Evolutionary conservation across 2,113 vertebrate species (phyloP).

Genomic region (Eptatretus burgeri): DNA sequence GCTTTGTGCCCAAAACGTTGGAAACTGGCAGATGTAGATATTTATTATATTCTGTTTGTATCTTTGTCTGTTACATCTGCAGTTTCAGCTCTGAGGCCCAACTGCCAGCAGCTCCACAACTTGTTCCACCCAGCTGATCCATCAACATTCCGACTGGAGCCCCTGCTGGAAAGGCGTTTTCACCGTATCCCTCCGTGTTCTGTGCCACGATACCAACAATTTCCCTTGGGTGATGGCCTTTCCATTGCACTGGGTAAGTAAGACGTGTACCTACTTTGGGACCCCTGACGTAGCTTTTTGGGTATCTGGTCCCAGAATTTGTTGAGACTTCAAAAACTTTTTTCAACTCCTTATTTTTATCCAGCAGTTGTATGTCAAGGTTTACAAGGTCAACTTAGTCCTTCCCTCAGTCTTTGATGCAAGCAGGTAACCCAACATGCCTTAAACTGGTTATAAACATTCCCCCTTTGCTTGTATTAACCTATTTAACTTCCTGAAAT

Average conservation of each 20-base stretch:
- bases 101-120: constrained; percentile 92
- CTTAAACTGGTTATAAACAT: no score
- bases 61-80: constrained; percentile 14
- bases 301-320: no score
- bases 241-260: constrained; percentile 42
- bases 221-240: constrained; percentile 64
- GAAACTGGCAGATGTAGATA: neutral
- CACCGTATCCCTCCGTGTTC: constrained; percentile 53
- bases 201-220: constrained; percentile 77
- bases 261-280: no score
- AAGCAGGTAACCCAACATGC: no score
- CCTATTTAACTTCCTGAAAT: no score
- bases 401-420: no score
- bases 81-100: constrained; percentile 45
- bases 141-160: constrained; percentile 72
- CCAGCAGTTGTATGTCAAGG: no score
- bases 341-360: no score
- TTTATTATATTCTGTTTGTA: fast-evolving
- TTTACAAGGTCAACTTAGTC: no score
- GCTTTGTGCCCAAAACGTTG: neutral
- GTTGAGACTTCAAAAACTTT: no score
- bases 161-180: constrained; percentile 65
- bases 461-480: no score
- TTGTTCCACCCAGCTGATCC: constrained; percentile 90
- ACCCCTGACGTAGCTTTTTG: no score